phyloP scores from a whole-genome alignment of 2,113 vertebrate genomes.

The Paedocypris sp. region DNA sequence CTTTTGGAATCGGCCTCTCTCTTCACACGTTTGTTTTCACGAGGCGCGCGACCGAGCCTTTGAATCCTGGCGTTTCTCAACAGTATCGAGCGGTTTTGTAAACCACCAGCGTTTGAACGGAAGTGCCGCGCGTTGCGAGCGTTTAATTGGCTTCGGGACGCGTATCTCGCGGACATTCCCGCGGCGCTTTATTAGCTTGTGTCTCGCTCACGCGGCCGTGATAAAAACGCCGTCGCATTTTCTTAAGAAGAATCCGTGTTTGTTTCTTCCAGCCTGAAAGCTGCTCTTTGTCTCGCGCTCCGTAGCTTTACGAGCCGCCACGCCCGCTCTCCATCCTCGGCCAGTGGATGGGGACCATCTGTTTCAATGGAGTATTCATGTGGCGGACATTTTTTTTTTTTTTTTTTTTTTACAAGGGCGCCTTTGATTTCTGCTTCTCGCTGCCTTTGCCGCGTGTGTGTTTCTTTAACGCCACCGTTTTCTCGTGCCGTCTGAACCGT shows the following conservation, averaged over 20 bases:
- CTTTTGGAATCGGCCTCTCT: no score
- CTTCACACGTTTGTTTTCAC: no score
- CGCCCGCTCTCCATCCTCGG: slow-evolving; percentile 22
- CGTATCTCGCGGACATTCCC: background rate
- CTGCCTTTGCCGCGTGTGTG: slow-evolving; percentile 8
- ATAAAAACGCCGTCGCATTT: slow-evolving; percentile 6
- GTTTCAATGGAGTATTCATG: slow-evolving; percentile 31
- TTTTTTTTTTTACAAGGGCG: slow-evolving; percentile 21
- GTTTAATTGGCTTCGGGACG: no score
- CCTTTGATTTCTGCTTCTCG: slow-evolving; percentile 28
- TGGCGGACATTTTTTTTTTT: slow-evolving; percentile 21
- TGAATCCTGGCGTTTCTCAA: no score
- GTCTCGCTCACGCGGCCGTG: background rate
- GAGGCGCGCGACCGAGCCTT: no score
- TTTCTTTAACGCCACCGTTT: slow-evolving; percentile 28
- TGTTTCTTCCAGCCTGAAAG: slow-evolving; percentile 24
- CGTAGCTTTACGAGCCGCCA: slow-evolving; percentile 26
- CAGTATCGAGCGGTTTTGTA: no score
- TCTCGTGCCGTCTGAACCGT: slow-evolving; percentile 18
- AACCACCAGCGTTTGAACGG: no score
- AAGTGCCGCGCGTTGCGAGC: no score
- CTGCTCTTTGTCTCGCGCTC: slow-evolving; percentile 10
- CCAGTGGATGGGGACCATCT: slow-evolving; percentile 29
- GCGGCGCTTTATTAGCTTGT: background rate
- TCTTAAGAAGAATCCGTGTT: slow-evolving; percentile 13